Conservation (phyloP, 1,140 invertebrate species). For the Notospermus geniculatus region DNA sequence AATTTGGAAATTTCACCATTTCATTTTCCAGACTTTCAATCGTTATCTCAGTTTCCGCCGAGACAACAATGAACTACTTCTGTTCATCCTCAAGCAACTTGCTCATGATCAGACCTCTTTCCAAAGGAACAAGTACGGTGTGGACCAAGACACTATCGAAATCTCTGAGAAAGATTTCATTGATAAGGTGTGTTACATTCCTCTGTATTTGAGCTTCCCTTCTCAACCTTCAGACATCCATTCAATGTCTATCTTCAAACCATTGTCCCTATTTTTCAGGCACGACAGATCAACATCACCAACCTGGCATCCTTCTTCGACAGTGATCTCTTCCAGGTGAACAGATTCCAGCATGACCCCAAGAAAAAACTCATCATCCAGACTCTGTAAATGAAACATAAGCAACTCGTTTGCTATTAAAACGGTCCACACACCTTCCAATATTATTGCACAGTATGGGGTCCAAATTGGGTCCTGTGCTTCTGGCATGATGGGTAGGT, state of each 20-base stretch:
- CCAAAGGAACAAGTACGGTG: slow-evolving; percentile 76
- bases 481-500: too few species aligned
- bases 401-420: too few species aligned
- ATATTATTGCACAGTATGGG: too few species aligned
- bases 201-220: neutral
- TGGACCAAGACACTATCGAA: slow-evolving; percentile 67
- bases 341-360: slow-evolving; percentile 83
- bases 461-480: too few species aligned
- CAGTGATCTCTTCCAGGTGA: slow-evolving; percentile 85
- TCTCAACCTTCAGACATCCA: neutral
- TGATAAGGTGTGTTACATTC: slow-evolving; percentile 67
- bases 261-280: slow-evolving; percentile 61
- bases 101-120: slow-evolving; percentile 87
- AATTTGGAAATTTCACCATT: neutral
- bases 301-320: slow-evolving; percentile 90
- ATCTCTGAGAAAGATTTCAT: slow-evolving; percentile 88
- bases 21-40: slow-evolving; percentile 80
- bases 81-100: slow-evolving; percentile 92
- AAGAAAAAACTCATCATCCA: slow-evolving; percentile 84
- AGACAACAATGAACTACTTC: slow-evolving; percentile 93
- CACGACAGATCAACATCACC: slow-evolving; percentile 86
- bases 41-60: slow-evolving; percentile 91
- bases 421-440: too few species aligned
- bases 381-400: slow-evolving; percentile 58
- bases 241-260: neutral